Conservation (phyloP, 2,888 invertebrate species). For the Lithophane semibrunnea region DNA sequence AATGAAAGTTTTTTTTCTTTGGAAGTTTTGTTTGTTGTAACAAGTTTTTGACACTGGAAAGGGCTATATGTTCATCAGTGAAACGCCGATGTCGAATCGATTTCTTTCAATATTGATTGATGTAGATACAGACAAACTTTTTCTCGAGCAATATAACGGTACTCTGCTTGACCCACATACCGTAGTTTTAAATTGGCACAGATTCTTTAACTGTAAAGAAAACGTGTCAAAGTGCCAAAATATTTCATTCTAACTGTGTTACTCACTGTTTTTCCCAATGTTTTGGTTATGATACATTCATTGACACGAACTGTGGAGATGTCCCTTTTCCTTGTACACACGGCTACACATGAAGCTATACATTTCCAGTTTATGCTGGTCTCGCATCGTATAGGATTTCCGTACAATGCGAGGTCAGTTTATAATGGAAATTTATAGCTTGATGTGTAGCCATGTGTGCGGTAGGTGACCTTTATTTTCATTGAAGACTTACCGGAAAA, state of each 20-base stretch:
- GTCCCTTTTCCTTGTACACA: neutral
- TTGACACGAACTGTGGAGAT: neutral
- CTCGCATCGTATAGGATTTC: no score
- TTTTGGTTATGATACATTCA: constrained; percentile 43
- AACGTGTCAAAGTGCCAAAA: constrained; percentile 37
- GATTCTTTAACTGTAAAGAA: constrained; percentile 24
- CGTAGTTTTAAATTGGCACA: constrained; percentile 44
- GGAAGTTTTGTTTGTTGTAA: no score
- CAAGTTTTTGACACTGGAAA: no score
- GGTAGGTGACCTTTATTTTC: neutral
- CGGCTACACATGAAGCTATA: no score
- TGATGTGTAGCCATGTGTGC: no score
- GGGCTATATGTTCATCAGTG: no score
- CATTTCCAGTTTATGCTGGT: no score
- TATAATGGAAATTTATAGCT: no score
- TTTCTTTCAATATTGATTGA: neutral
- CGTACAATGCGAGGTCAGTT: no score
- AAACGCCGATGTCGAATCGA: no score
- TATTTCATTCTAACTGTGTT: constrained; percentile 12
- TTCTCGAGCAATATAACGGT: constrained; percentile 29
- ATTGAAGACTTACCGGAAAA: neutral
- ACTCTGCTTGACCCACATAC: constrained; percentile 39
- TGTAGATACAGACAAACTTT: neutral
- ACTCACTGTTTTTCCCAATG: constrained; percentile 14
- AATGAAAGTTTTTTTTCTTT: no score